Conservation (phyloP, 2,888 invertebrate species). For the Xestia xanthographa region DNA sequence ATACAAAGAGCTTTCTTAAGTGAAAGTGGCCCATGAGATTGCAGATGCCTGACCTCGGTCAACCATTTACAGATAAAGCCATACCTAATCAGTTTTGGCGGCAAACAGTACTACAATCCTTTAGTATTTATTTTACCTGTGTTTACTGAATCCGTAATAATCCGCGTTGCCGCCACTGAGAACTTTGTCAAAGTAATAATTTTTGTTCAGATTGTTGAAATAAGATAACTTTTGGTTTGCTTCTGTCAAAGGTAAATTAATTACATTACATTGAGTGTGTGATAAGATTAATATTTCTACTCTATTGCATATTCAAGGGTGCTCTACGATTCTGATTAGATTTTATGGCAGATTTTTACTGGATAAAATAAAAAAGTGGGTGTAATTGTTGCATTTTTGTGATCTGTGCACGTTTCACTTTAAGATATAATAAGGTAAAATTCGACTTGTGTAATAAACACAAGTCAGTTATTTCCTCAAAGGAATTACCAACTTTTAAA, state of each 20-base stretch:
- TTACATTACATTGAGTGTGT: not conserved
- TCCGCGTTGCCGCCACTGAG: not conserved
- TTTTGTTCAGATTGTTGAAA: not conserved
- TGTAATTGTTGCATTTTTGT: not conserved
- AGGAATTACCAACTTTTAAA: not conserved
- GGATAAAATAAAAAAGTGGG: too few species aligned
- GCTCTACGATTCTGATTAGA: too few species aligned
- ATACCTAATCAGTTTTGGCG: not conserved
- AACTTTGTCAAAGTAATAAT: not conserved
- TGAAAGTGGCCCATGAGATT: slow-evolving; percentile 23
- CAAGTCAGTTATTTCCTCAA: not conserved
- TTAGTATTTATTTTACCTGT: not conserved
- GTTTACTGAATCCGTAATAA: not conserved
- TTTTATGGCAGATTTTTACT: not conserved
- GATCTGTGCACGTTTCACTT: not conserved
- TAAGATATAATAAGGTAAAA: not conserved
- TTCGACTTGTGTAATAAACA: slow-evolving; percentile 6
- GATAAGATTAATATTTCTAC: not conserved
- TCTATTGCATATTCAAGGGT: not conserved
- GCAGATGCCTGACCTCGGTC: slow-evolving; percentile 3
- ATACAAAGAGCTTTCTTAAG: not conserved
- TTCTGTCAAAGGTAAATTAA: not conserved
- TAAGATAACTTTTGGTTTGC: not conserved
- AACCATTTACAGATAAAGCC: not conserved
- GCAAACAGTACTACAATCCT: not conserved